These are phyloP conservation scores for Cephus spinipes DNA, from an alignment of 2,888 invertebrate species.

Conservation along the genomic window DNA sequence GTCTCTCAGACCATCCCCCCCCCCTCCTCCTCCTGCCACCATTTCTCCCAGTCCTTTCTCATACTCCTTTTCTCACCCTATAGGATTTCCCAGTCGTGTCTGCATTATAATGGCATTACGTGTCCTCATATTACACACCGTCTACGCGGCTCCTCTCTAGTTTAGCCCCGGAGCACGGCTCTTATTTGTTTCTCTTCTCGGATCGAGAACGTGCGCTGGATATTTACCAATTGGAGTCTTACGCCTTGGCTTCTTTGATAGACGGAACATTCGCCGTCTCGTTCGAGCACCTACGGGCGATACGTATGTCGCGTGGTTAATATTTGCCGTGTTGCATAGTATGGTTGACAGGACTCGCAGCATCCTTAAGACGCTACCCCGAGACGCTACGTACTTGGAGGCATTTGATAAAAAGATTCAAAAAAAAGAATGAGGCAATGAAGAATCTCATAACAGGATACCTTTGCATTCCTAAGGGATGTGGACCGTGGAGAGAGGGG, in stretches of 20 bases:
- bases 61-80: constrained; percentile 26
- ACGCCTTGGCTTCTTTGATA: constrained; percentile 12
- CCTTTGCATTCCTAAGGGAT: neutral
- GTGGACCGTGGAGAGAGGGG: neutral
- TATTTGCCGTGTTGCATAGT: neutral
- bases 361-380: neutral
- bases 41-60: neutral
- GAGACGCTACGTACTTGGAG: neutral
- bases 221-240: neutral
- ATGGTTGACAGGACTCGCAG: neutral
- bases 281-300: neutral
- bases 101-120: constrained; percentile 63
- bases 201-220: neutral
- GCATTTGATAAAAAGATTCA: neutral
- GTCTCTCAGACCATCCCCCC: constrained; percentile 31
- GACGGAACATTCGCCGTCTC: neutral
- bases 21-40: constrained; percentile 2
- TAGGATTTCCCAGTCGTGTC: constrained; percentile 53
- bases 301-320: neutral
- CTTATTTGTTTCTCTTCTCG: constrained; percentile 1
- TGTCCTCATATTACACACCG: constrained; percentile 56
- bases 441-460: neutral
- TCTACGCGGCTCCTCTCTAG: constrained; percentile 24
- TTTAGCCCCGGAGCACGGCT: neutral
- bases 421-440: neutral